phyloP scores from a whole-genome alignment of 1,140 invertebrate genomes.

The Drosophila micromelanica region DNA sequence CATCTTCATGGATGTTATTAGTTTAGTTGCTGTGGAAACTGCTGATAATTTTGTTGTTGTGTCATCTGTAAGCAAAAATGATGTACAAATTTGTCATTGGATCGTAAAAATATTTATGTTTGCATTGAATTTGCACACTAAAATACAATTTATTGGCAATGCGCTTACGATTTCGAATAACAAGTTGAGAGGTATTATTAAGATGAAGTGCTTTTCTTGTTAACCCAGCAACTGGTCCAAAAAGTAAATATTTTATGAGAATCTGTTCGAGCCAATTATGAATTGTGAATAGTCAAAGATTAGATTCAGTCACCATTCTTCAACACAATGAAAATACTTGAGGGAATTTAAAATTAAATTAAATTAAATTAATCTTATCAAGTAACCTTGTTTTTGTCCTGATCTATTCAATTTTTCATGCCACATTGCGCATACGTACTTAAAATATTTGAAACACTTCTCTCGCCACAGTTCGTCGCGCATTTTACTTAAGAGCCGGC shows the following conservation, averaged over 20 bases:
- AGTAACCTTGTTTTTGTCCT: too few species aligned
- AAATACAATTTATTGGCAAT: constrained; percentile 38
- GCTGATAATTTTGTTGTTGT: constrained; percentile 25
- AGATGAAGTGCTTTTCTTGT: constrained; percentile 27
- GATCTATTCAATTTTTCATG: constrained; percentile 20
- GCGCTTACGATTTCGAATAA: constrained; percentile 32
- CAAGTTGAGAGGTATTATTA: constrained; percentile 36
- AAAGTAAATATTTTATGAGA: constrained; percentile 6
- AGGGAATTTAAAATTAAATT: not conserved
- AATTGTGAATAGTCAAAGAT: constrained; percentile 2
- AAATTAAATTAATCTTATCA: not conserved
- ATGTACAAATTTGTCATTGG: constrained; percentile 42
- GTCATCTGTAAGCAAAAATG: constrained; percentile 43
- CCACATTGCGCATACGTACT: constrained; percentile 32
- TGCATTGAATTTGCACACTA: constrained; percentile 47
- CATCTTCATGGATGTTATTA: constrained; percentile 7
- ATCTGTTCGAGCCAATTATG: not conserved
- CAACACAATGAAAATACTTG: not conserved
- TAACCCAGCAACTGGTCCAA: constrained; percentile 1
- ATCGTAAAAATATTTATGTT: constrained; percentile 47
- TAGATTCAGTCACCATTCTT: not conserved
- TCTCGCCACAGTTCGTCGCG: constrained; percentile 55
- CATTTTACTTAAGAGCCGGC: constrained; percentile 40
- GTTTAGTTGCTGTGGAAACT: not conserved
- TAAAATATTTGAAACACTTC: constrained; percentile 55